These are phyloP conservation scores for Mycalesis mineus DNA, from an alignment of 2,888 invertebrate genomes.

Conservation along the genomic window DNA sequence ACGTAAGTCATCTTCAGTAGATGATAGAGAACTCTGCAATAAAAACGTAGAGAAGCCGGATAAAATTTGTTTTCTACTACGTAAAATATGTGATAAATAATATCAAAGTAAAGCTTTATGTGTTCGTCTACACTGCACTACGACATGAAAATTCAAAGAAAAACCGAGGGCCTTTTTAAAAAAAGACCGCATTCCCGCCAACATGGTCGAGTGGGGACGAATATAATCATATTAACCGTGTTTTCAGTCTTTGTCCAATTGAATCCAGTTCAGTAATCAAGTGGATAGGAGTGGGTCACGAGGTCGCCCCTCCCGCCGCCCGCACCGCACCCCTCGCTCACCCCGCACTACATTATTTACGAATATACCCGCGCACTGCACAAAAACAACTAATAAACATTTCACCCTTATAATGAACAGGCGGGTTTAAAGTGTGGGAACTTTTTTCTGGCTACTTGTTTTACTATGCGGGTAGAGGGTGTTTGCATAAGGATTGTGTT, in stretches of 20 bases:
- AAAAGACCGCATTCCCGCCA: not conserved
- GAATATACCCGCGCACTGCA: slow-evolving; percentile 37
- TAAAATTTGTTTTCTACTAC: too few species aligned
- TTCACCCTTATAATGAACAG: slow-evolving; percentile 50
- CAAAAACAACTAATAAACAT: slow-evolving; percentile 50
- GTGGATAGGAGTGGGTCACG: slow-evolving; percentile 64
- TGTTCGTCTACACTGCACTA: too few species aligned
- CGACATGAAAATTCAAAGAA: too few species aligned
- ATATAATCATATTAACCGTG: slow-evolving; percentile 60
- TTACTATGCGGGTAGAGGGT: slow-evolving; percentile 18
- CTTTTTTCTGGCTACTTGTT: slow-evolving; percentile 29
- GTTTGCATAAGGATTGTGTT: too few species aligned
- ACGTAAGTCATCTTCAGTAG: too few species aligned
- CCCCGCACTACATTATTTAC: slow-evolving; percentile 58
- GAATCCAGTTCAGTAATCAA: slow-evolving; percentile 64
- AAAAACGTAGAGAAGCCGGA: too few species aligned
- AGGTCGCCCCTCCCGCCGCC: slow-evolving; percentile 49
- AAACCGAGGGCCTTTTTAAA: not conserved
- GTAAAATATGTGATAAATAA: too few species aligned
- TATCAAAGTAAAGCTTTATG: too few species aligned
- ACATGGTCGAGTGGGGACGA: slow-evolving; percentile 11
- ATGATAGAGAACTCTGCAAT: too few species aligned
- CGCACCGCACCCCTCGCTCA: slow-evolving; percentile 33
- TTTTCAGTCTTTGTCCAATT: slow-evolving; percentile 66
- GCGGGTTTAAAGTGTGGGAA: slow-evolving; percentile 35